These are phyloP conservation scores for Sylvilagus bachmani DNA, from an alignment of 2,113 vertebrate species.

Conservation along the genomic window DNA sequence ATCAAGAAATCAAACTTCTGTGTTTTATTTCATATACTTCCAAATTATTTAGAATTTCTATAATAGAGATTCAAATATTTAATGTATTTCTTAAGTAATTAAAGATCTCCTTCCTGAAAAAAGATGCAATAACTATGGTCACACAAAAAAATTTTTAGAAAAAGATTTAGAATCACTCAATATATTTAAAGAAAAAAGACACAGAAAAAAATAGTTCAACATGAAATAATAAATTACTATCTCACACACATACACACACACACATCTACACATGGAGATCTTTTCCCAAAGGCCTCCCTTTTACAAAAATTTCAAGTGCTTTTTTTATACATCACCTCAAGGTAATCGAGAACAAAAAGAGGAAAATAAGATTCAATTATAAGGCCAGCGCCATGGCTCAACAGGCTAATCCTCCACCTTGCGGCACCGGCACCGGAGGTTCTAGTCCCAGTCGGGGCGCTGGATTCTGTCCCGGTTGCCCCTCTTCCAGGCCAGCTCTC, in stretches of 20 bases:
- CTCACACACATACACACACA: neutral
- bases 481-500: no score
- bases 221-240: neutral
- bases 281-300: conserved; percentile 31
- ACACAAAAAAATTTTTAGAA: neutral
- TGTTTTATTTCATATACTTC: neutral
- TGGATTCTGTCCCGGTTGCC: no score
- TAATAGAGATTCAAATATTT: neutral
- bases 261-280: neutral
- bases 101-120: neutral
- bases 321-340: neutral
- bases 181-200: neutral
- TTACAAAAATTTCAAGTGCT: neutral
- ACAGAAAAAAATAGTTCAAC: conserved; percentile 5
- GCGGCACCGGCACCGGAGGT: no score
- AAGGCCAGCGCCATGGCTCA: no score
- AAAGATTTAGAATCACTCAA: neutral
- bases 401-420: no score
- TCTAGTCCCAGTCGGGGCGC: no score
- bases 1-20: neutral
- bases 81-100: neutral
- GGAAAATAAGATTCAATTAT: neutral
- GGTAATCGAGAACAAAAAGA: neutral
- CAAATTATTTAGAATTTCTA: conserved; percentile 24
- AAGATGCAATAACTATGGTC: neutral